Percentiles rank a stretch among this genome's conserved stretches.
phyloP scores from a whole-genome alignment of 64 coral and sea anemone species.

The Cladopsammia gracilis region DNA sequence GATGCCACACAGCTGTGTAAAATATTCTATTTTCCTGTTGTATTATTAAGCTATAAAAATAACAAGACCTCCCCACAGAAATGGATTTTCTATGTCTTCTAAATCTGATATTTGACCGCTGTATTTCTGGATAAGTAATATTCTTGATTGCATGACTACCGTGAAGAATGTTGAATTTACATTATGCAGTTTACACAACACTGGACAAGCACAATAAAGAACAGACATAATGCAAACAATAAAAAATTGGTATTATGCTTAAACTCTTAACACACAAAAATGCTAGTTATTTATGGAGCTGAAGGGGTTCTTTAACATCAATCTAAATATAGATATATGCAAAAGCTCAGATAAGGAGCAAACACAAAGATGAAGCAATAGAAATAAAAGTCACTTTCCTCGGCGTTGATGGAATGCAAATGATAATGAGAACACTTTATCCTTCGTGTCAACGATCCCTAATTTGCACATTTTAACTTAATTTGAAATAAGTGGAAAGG shows the following conservation, averaged over 20 bases:
- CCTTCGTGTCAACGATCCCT: neutral
- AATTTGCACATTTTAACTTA: neutral
- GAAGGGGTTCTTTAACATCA: neutral
- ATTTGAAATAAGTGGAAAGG: neutral
- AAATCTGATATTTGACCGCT: neutral
- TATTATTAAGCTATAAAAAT: neutral
- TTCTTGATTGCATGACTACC: slow-evolving; percentile 33
- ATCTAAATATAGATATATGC: neutral
- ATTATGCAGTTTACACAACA: slow-evolving; percentile 40
- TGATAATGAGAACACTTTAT: neutral
- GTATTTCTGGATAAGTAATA: neutral
- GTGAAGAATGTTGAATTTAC: neutral
- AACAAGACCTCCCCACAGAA: neutral
- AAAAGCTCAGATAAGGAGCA: neutral
- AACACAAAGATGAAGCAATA: neutral
- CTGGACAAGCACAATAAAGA: neutral
- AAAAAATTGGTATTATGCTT: neutral
- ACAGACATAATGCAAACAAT: slow-evolving; percentile 26
- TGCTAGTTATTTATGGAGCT: slow-evolving; percentile 12
- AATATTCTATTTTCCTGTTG: neutral
- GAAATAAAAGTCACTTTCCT: neutral
- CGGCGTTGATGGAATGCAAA: slow-evolving; percentile 19
- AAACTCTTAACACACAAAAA: neutral
- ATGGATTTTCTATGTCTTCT: neutral
- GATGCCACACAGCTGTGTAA: neutral